Evolutionary conservation across 2,888 invertebrate species (phyloP).

Genomic region (Erpobdella octoculata): DNA sequence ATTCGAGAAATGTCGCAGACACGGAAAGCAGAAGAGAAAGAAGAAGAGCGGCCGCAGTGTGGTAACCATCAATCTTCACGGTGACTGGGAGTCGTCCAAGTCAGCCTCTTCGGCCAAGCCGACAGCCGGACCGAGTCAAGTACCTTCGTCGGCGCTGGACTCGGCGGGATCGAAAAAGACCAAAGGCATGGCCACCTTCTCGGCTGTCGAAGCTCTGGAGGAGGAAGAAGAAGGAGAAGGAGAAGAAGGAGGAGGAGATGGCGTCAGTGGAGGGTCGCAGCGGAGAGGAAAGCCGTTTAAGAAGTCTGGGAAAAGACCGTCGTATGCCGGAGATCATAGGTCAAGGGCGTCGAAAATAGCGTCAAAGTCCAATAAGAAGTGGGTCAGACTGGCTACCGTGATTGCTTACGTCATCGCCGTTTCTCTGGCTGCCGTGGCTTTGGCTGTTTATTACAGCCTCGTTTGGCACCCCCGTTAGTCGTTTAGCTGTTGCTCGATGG

Average conservation of each 20-base stretch:
- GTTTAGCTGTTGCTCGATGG: not conserved
- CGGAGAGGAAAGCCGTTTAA: not conserved
- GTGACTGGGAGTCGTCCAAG: not conserved
- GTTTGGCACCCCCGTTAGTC: slow-evolving; percentile 64
- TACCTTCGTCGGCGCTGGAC: not conserved
- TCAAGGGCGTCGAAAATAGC: slow-evolving; percentile 41
- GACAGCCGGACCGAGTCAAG: not conserved
- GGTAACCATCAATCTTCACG: not conserved
- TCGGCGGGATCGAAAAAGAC: too few relatives aligned
- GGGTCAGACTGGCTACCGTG: slow-evolving; percentile 81
- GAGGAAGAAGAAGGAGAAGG: not conserved
- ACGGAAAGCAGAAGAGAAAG: not conserved
- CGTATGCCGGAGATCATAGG: slow-evolving; percentile 37
- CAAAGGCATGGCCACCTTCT: too few relatives aligned
- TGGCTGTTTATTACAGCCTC: slow-evolving; percentile 86
- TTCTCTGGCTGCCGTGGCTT: slow-evolving; percentile 82
- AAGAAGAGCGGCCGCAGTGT: not conserved
- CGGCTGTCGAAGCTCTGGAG: too few relatives aligned
- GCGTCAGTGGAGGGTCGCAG: not conserved
- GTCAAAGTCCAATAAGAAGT: slow-evolving; percentile 62
- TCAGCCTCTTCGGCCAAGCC: not conserved
- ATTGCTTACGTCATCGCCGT: slow-evolving; percentile 87
- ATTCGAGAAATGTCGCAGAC: not conserved
- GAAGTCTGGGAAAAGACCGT: slow-evolving; percentile 35
- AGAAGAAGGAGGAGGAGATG: not conserved